Percentiles rank a stretch among this genome's conserved stretches.
These are phyloP conservation scores for Cariama cristata DNA, from an alignment of 2,113 vertebrate genomes.

Conservation along the genomic window DNA sequence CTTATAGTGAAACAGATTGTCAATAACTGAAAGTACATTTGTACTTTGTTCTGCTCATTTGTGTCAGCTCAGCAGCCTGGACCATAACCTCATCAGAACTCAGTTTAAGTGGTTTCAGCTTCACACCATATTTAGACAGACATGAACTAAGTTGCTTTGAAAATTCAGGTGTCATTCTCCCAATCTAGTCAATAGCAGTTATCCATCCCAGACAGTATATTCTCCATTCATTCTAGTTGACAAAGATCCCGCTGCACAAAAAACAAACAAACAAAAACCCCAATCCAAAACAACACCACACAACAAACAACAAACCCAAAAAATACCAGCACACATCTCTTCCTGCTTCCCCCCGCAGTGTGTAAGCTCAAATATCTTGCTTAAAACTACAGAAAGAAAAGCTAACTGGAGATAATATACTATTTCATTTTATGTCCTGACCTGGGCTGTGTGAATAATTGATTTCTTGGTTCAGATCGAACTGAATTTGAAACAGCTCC, in stretches of 20 bases:
- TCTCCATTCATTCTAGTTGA: accelerated
- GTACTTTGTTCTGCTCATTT: background rate
- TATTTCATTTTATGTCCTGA: background rate
- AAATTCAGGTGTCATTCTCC: background rate
- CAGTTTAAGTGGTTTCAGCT: background rate
- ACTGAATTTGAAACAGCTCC: constrained; percentile 15
- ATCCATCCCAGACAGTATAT: background rate
- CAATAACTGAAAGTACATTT: background rate
- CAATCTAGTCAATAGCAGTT: background rate
- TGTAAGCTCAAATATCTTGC: background rate
- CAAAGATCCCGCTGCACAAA: background rate
- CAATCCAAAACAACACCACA: background rate
- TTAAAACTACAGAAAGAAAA: background rate
- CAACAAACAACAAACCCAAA: background rate
- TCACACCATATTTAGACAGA: background rate
- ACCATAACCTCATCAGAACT: background rate
- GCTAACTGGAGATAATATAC: background rate
- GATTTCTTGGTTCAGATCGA: background rate
- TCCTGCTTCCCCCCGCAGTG: accelerated
- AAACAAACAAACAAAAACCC: too few relatives aligned
- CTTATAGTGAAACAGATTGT: background rate
- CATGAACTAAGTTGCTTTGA: accelerated
- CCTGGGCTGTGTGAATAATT: background rate
- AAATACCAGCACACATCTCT: background rate
- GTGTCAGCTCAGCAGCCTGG: background rate